A percentile compares a stretch with the other conserved stretches of the same genome.
Conservation (phyloP, 2,888 invertebrate species). For the Kryphioiulus occultus region DNA sequence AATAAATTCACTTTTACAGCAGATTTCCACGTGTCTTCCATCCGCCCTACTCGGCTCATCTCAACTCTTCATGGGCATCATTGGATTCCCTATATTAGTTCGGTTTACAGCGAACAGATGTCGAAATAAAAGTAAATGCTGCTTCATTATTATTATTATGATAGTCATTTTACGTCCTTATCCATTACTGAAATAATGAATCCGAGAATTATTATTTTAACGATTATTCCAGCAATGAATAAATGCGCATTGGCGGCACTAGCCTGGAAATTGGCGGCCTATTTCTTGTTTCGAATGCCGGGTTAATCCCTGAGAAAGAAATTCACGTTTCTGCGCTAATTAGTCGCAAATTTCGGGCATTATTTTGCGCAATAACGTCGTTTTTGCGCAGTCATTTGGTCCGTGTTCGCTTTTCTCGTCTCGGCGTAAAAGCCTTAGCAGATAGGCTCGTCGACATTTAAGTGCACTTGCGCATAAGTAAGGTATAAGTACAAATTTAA, state of each 20-base stretch:
- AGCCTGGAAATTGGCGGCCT: background rate
- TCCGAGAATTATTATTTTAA: conserved; percentile 28
- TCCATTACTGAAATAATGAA: conserved; percentile 29
- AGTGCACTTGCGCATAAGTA: conserved; percentile 30
- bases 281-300: background rate
- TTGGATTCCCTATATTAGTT: conserved; percentile 1
- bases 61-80: too few relatives aligned
- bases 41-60: background rate
- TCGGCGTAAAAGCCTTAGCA: conserved; percentile 25
- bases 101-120: conserved; percentile 12
- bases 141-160: background rate
- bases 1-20: background rate
- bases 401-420: conserved; percentile 3
- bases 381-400: conserved; percentile 20
- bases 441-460: conserved; percentile 26
- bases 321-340: conserved; percentile 31
- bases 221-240: conserved; percentile 25
- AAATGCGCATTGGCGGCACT: conserved; percentile 31
- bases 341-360: conserved; percentile 31
- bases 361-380: conserved; percentile 1
- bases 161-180: background rate
- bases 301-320: conserved; percentile 30
- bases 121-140: conserved; percentile 31
- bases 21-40: background rate
- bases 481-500: conserved; percentile 35